Conservation (phyloP, 2,113 vertebrate species). For the Raphicerus campestris region DNA sequence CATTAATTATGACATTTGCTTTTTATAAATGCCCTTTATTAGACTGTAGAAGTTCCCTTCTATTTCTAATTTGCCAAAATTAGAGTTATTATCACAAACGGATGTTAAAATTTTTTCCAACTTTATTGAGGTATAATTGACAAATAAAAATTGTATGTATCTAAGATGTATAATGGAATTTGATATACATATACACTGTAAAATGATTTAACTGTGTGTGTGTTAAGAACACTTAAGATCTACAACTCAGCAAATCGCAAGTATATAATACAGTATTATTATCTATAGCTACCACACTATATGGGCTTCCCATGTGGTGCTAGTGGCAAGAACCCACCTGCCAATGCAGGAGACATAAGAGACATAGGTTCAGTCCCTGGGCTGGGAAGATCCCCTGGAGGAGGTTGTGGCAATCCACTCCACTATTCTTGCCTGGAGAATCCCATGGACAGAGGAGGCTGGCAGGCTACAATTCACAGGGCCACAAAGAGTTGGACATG, state of each 20-base stretch:
- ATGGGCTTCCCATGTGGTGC: background rate
- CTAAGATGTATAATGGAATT: background rate
- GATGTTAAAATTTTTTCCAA: conserved; percentile 9
- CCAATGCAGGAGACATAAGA: background rate
- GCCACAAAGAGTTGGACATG: background rate
- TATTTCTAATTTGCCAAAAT: conserved; percentile 30
- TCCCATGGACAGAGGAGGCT: background rate
- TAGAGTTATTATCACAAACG: background rate
- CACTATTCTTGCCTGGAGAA: background rate
- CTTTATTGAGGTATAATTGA: background rate
- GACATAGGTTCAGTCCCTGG: background rate
- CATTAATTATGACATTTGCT: background rate
- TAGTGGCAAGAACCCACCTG: background rate
- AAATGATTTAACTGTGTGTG: background rate
- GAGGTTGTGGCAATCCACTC: background rate
- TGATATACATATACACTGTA: background rate
- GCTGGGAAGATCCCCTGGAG: background rate
- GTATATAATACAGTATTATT: background rate
- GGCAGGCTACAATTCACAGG: background rate
- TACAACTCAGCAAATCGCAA: background rate
- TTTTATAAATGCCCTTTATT: conserved; percentile 16
- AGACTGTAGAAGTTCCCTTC: background rate
- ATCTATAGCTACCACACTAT: background rate
- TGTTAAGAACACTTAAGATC: background rate
- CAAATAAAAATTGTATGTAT: background rate